Base-by-base conservation (phyloP, 2,113 vertebrate genomes). In the Bagarius yarrelli region DNA sequence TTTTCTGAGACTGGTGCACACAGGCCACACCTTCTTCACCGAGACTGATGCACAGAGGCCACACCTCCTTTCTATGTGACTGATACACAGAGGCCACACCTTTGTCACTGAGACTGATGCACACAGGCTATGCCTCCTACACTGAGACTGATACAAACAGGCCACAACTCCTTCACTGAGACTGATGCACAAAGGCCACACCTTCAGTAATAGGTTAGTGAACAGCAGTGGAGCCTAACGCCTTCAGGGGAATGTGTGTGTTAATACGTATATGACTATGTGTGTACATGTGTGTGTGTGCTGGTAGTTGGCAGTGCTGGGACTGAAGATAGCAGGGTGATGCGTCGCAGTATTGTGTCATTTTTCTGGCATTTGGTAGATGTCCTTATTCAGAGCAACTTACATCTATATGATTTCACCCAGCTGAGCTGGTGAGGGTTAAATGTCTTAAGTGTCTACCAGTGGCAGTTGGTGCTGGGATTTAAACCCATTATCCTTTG, bases 271-370 rank as follows among this genome's bases (percentile, higher is more conserved):
- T 50, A 76, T 67, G 74, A 75, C 73, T 55, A 34, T 76, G 52
- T 56, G 32, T 44, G 57, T 80, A 61, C 56, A 60, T 61, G 53
- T 81, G 83, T 40, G 34, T 60, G 75, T 76, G 74, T 53, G 83
- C 74, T 92, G 90, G 87, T 90, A 92, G 92, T 93, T 93, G 90
- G 91, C 89, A 89, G 90, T 88, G 83, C 89, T 92, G 90, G 89
- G 88, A 87, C 86, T 86, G 87, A 85, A 93, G 92, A 93, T 94
- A 93, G 91, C 83, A 88, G 86, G 90, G 88, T 88, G 90, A 91
- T 90, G 92, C 92, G 79, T 87, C 83, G 85, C 91, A 89, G 90
- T 92, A 93, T 94, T n/a, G n/a, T n/a, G n/a, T n/a, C n/a, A n/a
- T n/a, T n/a, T n/a, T n/a, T n/a, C n/a, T n/a, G n/a, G n/a, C n/a